Evolutionary conservation across 2,797 vertebrate species (phyloP), one percentile per base, ranked within the genome.

Genomic region (Yasuhikotakia modesta): DNA sequence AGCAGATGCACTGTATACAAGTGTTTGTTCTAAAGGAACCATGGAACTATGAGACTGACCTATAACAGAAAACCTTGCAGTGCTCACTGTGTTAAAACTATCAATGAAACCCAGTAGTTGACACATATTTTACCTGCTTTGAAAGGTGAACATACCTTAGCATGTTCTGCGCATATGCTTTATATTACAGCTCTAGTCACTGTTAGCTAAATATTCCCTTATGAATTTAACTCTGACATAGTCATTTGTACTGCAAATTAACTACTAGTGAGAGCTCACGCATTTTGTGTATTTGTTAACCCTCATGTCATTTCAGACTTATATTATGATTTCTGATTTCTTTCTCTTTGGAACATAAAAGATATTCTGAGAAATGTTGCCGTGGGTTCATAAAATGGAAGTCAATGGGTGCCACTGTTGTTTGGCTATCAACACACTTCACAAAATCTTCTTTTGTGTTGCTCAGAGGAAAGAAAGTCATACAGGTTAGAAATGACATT

Each of bases 1-100:
- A 53, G 71, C 39, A 65, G 61, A 84, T 61, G 81, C 43, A 46
- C 50, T 55, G 70, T 64, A 79, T 73, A 79, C 72, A 79, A 48
- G 65, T 50, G 14, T 35, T 19, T 55, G 24, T 43, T 55, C n/a
- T 24, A 55, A 72, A 64, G n/a, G 52, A 52, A 22, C 14, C 17
- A 45, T 48, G n/a, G 11, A 39, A 48, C 45, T 60, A 60, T 19
- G 48, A 46, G 19, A 73, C 45, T 39, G 30, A 24, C 8, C 21
- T 24, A 22, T 35, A 58, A 12, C 35, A 57, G 48, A 14, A 8
- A 61, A 69, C 16, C 43, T 30, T 48, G 14, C 24, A 24, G 57
- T 19, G 43, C 32, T 73, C 21, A 79, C 63, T 73, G 14, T 53
- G 50, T 45, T 61, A 17, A 53, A 66, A 57, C 17, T 67, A 57